Evolutionary conservation across 2,888 invertebrate species (phyloP).

Genomic region (Mythimna ferrago): DNA sequence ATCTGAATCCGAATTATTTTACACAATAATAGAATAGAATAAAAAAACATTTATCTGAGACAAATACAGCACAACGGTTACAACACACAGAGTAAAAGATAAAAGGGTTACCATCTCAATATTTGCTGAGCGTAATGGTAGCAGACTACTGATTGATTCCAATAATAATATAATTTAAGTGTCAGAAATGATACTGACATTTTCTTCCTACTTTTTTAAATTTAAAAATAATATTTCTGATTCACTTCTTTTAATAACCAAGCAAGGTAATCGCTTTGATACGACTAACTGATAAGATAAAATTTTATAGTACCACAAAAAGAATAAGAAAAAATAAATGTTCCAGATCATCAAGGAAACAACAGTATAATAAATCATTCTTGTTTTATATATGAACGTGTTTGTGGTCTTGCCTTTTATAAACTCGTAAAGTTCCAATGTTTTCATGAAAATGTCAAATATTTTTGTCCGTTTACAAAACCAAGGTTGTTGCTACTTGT

Average conservation of each 20-base stretch:
- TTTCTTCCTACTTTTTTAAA: not conserved
- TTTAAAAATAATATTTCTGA: not conserved
- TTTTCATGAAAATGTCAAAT: constrained; percentile 60
- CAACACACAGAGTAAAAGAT: too few relatives aligned
- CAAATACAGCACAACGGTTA: too few relatives aligned
- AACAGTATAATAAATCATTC: constrained; percentile 49
- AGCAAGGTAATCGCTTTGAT: not conserved
- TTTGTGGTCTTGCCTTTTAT: constrained; percentile 55
- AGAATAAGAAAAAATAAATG: constrained; percentile 10
- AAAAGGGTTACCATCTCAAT: too few relatives aligned
- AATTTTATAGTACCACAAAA: constrained; percentile 14
- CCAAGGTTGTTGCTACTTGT: constrained; percentile 48
- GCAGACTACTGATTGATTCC: too few relatives aligned
- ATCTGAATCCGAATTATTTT: not conserved
- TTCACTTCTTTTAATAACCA: not conserved
- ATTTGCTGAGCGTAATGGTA: too few relatives aligned
- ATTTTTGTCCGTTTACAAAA: constrained; percentile 35
- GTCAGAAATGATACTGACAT: not conserved
- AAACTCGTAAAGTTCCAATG: constrained; percentile 50
- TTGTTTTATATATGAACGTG: constrained; percentile 40
- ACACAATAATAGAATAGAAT: too few relatives aligned
- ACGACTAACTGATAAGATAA: constrained; percentile 11
- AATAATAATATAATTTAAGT: too few relatives aligned
- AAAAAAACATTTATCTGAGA: too few relatives aligned
- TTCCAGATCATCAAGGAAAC: constrained; percentile 47